phyloP scores from a whole-genome alignment of 2,888 invertebrate species.

The Steromphala cineraria region DNA sequence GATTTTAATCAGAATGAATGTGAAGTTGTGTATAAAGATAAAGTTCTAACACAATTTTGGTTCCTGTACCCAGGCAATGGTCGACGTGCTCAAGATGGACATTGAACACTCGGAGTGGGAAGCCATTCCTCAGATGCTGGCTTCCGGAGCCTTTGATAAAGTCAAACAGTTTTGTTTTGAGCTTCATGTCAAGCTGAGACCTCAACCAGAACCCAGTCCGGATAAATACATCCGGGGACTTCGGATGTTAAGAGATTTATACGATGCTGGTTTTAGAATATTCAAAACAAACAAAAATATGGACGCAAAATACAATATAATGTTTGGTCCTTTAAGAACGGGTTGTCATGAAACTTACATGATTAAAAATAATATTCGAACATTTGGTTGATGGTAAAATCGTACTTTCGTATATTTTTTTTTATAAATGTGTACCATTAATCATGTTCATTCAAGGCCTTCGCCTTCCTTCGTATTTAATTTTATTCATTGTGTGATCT shows the following conservation, averaged over 20 bases:
- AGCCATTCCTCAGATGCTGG: neutral
- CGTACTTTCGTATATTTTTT: no score
- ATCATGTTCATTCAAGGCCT: no score
- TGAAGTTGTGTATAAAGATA: no score
- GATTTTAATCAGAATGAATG: no score
- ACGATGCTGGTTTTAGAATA: slow-evolving; percentile 7
- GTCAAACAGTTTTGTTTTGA: slow-evolving; percentile 7
- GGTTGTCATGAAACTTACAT: slow-evolving; percentile 2
- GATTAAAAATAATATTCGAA: neutral
- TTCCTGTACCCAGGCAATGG: neutral
- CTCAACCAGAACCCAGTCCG: neutral
- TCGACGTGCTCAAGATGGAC: neutral
- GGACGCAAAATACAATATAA: neutral
- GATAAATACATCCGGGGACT: neutral
- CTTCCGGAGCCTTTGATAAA: neutral
- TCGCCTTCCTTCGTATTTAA: no score
- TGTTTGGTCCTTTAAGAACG: neutral
- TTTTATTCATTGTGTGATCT: no score
- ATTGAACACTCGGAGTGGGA: neutral
- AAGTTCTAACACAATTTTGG: no score
- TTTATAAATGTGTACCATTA: no score
- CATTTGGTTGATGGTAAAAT: neutral
- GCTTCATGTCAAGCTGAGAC: neutral
- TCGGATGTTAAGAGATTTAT: neutral
- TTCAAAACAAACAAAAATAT: slow-evolving; percentile 6